Base-by-base conservation (phyloP, 2,113 vertebrate genomes). In the Anseranas semipalmata region DNA sequence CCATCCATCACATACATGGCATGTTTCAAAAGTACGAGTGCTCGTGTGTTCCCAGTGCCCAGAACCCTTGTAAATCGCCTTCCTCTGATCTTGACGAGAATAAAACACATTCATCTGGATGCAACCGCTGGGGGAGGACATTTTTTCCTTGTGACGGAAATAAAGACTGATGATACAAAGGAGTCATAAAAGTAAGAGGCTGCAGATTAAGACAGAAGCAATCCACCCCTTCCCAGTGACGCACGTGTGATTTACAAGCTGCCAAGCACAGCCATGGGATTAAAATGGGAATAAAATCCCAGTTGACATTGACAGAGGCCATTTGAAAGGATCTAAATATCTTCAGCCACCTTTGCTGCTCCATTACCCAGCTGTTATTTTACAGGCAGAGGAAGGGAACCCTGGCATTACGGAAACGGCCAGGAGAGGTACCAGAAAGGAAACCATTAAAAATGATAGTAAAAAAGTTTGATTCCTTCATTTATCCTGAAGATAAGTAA, bases 1-100 rank as follows among this genome's bases (percentile, higher is more conserved):
- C 56, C 95, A 97, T 97, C 95, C 95, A 96, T 97, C 97, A 97
- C 46, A 89, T 6, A 22, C 46, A 45, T 39, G 73, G 63, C 59
- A 13, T 30, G 56, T 25, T 91, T 58, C 84, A 56, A n/a, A 80
- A 74, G 62, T 15, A 70, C 66, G 91, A 43, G 53, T 15, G 52
- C 72, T 72, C 70, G 39, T 30, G 45, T 8, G 13, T 53, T 95
- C 92, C 24, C 73, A 78, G 87, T 2, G 22, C 87, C 86, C 80
- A 66, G 67, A 94, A 85, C 68, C 56, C 68, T 35, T 79, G 81
- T 73, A 94, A 87, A 94, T 90, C 53, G 10, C 68, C 83, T 52
- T 53, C 77, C 82, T 30, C 1, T 5, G 75, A 72, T 92, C 87
- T 73, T 28, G 41, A 67, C 2, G 24, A 50, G 85, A 82, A 93